Conservation (phyloP, 1,140 invertebrate species). For the Camponotus floridanus region DNA sequence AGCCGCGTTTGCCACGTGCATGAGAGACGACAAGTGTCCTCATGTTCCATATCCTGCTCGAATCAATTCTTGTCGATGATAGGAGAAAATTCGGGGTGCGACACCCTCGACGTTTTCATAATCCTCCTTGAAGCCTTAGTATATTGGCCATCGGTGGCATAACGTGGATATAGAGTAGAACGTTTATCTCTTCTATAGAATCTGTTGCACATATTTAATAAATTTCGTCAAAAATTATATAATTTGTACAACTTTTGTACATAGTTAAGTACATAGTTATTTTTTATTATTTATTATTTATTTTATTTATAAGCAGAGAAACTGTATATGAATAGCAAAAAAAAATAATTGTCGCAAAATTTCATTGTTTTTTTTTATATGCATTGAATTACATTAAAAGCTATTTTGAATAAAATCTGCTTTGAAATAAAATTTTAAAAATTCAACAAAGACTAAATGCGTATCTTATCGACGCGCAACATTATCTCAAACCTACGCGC, state of each 20-base stretch:
- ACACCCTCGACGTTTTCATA: conserved; percentile 41
- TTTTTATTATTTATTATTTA: neutral
- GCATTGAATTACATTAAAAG: neutral
- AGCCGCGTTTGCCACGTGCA: conserved; percentile 66
- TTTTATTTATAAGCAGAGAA: neutral
- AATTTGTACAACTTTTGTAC: too few relatives aligned
- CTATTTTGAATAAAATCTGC: neutral
- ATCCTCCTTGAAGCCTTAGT: conserved; percentile 36
- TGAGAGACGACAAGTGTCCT: conserved; percentile 73
- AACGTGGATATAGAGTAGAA: conserved; percentile 25
- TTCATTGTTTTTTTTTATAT: neutral
- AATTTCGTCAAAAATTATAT: neutral
- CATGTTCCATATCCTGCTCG: conserved; percentile 15
- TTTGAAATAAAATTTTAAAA: neutral
- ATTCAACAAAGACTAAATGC: neutral
- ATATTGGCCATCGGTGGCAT: conserved; percentile 2
- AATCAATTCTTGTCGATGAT: conserved; percentile 36
- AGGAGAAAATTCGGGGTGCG: conserved; percentile 2
- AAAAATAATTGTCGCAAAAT: neutral
- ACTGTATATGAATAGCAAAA: neutral
- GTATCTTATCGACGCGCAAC: conserved; percentile 9
- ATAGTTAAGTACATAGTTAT: too few relatives aligned
- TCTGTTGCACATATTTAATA: neutral
- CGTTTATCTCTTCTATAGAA: neutral
- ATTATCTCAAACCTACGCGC: conserved; percentile 7